Conservation (phyloP, 2,888 invertebrate genomes). For the Belgica antarctica region DNA sequence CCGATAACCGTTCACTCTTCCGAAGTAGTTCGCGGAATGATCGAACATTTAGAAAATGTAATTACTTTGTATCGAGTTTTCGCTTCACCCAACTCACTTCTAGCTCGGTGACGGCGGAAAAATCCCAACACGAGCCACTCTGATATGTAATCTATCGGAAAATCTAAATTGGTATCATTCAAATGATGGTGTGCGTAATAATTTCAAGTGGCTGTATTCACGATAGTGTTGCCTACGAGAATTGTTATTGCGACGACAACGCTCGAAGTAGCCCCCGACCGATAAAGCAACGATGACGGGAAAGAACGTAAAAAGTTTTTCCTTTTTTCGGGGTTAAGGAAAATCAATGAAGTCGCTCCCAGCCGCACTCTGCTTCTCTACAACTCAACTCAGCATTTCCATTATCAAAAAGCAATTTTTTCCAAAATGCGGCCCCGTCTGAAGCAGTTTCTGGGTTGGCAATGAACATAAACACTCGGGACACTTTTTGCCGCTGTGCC, state of each 20-base stretch:
- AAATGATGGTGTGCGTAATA: constrained; percentile 24
- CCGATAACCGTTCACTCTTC: not conserved
- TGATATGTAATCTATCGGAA: constrained; percentile 15
- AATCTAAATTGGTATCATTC: constrained; percentile 38
- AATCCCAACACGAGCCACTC: not conserved
- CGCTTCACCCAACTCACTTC: too few species aligned
- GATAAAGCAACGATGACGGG: not conserved
- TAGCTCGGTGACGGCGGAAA: not conserved
- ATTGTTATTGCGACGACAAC: not conserved
- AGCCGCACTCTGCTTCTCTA: not conserved
- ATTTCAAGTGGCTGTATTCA: not conserved
- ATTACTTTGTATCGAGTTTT: constrained; percentile 34
- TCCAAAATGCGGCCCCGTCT: not conserved
- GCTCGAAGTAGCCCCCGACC: not conserved
- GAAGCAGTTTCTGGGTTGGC: constrained; percentile 1
- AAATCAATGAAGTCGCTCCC: constrained; percentile 25
- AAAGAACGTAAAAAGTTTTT: not conserved
- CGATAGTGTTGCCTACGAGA: constrained; percentile 10
- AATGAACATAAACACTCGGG: constrained; percentile 36
- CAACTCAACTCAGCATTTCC: not conserved
- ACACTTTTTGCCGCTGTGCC: constrained; percentile 19
- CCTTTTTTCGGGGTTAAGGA: constrained; percentile 23
- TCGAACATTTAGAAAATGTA: too few species aligned
- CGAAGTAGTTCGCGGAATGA: not conserved
- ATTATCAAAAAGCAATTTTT: constrained; percentile 42